Base-by-base conservation (phyloP, 2,888 invertebrate species). In the Troides aeacus region DNA sequence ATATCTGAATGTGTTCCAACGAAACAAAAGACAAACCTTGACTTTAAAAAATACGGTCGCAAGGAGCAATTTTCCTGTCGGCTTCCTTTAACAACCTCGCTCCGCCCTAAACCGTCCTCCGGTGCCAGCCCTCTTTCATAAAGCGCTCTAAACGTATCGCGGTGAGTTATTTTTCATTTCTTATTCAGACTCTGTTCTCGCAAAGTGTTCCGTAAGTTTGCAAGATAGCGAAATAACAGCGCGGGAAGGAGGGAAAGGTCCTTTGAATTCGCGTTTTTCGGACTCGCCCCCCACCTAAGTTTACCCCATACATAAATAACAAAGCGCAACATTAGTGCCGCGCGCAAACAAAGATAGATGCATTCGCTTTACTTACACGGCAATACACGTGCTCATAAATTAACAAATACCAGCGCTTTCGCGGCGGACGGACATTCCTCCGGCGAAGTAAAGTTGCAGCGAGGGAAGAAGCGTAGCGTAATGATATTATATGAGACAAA, bases 111-210 rank as follows among this genome's bases (percentile, higher is more conserved):
- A 62, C 64, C 46, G 57, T 46, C 61, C 60, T 60, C 64, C 61
- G 30, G 36, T 46, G 36, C n/a, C 30, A 24, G 39, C 18, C 46
- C 50, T 69, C 69, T 69, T 69, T 65, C 64, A 64, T 65, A 69
- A 64, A 61, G 46, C 61, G 65, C 57, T 61, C 46, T 61, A 65
- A 69, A 56, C 56, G 65, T 68, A 70, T 68, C 72, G 65, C 68
- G 70, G 70, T 68, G 70, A 72, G 68, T 72, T 70, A 70, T 68
- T 70, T 72, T 72, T 70, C 70, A 72, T 72, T 68, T 64, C 68
- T 72, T 72, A 72, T 72, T 70, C 72, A 70, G 70, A 56, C 56
- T 64, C 61, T 66, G 66, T 62, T 69, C 39, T 69, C 64, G 56
- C 62, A 30, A 60, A 69, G 69, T 69, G 56, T 61, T 57, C 68